phyloP scores from a whole-genome alignment of 2,113 vertebrate species.

The Microtus richardsoni region DNA sequence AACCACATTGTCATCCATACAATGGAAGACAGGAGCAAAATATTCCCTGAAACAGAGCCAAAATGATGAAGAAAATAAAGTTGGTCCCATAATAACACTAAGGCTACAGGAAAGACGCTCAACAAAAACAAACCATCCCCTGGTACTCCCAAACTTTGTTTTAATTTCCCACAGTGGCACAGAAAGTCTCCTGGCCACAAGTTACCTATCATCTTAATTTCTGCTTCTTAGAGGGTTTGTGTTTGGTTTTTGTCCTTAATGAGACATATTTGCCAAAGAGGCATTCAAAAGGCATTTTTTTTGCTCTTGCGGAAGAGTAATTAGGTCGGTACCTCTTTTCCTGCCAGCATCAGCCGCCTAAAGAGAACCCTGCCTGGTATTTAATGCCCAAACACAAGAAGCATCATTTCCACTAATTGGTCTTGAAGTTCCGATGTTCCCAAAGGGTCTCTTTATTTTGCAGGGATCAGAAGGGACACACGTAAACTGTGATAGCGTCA shows the following conservation, averaged over 20 bases:
- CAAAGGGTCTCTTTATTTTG: conserved; percentile 87
- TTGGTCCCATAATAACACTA: conserved; percentile 64
- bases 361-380: conserved; percentile 87
- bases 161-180: conserved; percentile 86
- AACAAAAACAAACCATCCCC: conserved; percentile 77
- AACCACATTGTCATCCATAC: conserved; percentile 18
- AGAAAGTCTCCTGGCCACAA: conserved; percentile 85
- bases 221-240: conserved; percentile 86
- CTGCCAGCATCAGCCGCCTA: conserved; percentile 86
- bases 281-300: conserved; percentile 88
- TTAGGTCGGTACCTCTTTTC: conserved; percentile 90
- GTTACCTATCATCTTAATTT: conserved; percentile 89
- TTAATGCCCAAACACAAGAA: conserved; percentile 88
- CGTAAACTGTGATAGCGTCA: conserved; percentile 84
- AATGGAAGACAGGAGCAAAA: conserved; percentile 62
- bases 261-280: conserved; percentile 90
- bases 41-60: conserved; percentile 67
- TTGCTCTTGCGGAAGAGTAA: conserved; percentile 89
- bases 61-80: conserved; percentile 76
- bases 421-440: conserved; percentile 88
- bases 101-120: conserved; percentile 69
- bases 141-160: conserved; percentile 72
- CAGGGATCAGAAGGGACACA: conserved; percentile 83
- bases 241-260: conserved; percentile 87
- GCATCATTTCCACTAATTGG: conserved; percentile 89